A percentile compares a stretch with the other conserved stretches of the same genome.
phyloP scores from a whole-genome alignment of 2,888 invertebrate genomes.

The Malachius bipustulatus region DNA sequence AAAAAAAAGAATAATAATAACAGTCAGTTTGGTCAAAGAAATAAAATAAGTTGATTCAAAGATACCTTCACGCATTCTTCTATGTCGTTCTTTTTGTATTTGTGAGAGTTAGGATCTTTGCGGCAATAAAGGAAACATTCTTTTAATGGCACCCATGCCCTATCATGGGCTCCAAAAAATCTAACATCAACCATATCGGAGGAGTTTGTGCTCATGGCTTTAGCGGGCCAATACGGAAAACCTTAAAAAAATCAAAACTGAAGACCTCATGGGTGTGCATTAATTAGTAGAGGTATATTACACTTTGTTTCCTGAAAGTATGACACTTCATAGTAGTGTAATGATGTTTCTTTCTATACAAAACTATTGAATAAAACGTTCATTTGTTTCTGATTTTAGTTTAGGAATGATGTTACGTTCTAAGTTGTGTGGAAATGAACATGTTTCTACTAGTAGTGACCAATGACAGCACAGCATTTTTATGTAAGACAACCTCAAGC shows the following conservation, averaged over 20 bases:
- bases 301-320: too few species aligned
- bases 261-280: constrained; percentile 1
- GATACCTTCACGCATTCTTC: constrained; percentile 48
- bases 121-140: constrained; percentile 76
- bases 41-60: constrained; percentile 7
- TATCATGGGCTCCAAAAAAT: constrained; percentile 92
- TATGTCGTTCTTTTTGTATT: constrained; percentile 46
- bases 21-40: too few species aligned
- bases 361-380: too few species aligned
- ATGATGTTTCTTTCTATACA: too few species aligned
- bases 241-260: constrained; percentile 41
- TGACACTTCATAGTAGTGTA: too few species aligned
- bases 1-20: constrained; percentile 20
- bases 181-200: constrained; percentile 71
- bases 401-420: too few species aligned
- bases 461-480: too few species aligned
- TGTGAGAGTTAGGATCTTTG: constrained; percentile 55
- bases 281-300: too few species aligned
- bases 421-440: too few species aligned
- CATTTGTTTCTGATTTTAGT: too few species aligned
- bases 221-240: constrained; percentile 96
- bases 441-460: too few species aligned
- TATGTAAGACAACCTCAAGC: too few species aligned
- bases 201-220: constrained; percentile 61
- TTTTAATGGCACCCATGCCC: constrained; percentile 77